Evolutionary conservation across 2,888 invertebrate species (phyloP).

Genomic region (Neocrepidodera transversa): DNA sequence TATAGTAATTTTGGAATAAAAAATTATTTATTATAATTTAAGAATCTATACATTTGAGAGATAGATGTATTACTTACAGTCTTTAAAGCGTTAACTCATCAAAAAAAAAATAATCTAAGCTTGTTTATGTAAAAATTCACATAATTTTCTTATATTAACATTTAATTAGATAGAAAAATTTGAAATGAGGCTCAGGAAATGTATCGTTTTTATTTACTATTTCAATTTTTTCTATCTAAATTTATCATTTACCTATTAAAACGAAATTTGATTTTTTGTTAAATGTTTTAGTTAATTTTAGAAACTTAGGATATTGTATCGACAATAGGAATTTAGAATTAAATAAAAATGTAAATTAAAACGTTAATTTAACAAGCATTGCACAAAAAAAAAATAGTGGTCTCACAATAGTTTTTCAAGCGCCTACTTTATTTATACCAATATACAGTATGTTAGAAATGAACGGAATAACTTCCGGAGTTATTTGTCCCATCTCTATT

Average conservation of each 20-base stretch:
- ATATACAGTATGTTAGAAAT: too few species aligned
- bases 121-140: conserved; percentile 5
- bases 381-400: conserved; percentile 20
- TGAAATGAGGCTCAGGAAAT: conserved; percentile 2
- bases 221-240: conserved; percentile 10
- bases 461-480: too few species aligned
- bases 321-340: conserved; percentile 51
- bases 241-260: too few species aligned
- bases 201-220: neutral
- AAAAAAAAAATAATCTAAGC: conserved; percentile 19
- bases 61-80: neutral
- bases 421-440: neutral
- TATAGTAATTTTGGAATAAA: too few species aligned
- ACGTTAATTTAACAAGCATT: conserved; percentile 26
- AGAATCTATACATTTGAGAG: conserved; percentile 18
- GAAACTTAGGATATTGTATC: conserved; percentile 41
- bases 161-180: conserved; percentile 4
- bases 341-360: conserved; percentile 31
- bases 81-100: conserved; percentile 13
- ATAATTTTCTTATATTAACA: neutral
- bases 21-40: too few species aligned
- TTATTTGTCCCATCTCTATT: too few species aligned
- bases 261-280: neutral
- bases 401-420: neutral
- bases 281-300: neutral